A percentile compares a stretch with the other conserved stretches of the same genome.
phyloP scores from a whole-genome alignment of 2,113 vertebrate genomes.

The Phoenicopterus ruber region DNA sequence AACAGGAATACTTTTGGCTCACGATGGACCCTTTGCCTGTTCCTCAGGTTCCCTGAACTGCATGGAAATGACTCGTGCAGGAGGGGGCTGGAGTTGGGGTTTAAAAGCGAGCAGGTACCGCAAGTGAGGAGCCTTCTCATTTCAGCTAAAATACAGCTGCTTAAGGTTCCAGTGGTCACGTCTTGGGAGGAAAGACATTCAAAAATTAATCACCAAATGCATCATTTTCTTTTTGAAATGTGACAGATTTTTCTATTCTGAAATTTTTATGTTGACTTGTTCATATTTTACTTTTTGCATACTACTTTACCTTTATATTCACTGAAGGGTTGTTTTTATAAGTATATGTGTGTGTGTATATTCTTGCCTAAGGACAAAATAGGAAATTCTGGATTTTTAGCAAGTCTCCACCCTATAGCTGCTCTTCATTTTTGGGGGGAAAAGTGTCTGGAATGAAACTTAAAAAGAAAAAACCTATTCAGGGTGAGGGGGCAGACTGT shows the following conservation, averaged over 20 bases:
- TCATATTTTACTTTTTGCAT: conserved; percentile 46
- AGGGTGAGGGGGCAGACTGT: not conserved
- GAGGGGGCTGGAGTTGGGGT: not conserved
- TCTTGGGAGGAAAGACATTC: conserved; percentile 35
- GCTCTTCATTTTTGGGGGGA: not conserved
- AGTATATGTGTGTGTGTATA: conserved; percentile 21
- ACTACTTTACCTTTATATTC: conserved; percentile 54
- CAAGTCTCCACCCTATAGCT: conserved; percentile 25
- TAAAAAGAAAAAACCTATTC: not conserved
- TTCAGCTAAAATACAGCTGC: not conserved
- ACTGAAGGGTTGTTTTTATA: conserved; percentile 54
- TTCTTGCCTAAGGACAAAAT: conserved; percentile 51
- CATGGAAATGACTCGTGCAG: not conserved
- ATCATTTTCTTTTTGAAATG: conserved; percentile 61
- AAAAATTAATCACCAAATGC: conserved; percentile 54
- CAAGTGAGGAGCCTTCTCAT: not conserved
- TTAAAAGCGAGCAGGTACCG: not conserved
- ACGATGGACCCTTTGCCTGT: not conserved
- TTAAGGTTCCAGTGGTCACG: not conserved
- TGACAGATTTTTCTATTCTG: conserved; percentile 69
- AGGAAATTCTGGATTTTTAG: conserved; percentile 35
- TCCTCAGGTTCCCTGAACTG: conserved; percentile 2
- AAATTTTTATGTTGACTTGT: conserved; percentile 47
- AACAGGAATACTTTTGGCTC: not conserved
- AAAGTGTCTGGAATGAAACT: not conserved